Conservation (phyloP, 2,888 invertebrate species). For the Andrena chrysosceles region DNA sequence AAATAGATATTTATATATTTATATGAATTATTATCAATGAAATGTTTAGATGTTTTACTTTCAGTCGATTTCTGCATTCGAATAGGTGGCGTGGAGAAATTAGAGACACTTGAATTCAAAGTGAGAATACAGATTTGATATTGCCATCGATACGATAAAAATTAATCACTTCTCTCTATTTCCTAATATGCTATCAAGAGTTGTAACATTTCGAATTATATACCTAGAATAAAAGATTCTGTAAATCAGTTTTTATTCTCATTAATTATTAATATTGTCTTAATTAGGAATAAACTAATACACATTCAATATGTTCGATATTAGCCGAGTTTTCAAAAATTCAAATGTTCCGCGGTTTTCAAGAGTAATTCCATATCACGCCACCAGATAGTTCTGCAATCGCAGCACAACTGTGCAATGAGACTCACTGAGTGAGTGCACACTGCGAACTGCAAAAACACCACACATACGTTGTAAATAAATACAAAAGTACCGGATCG, state of each 20-base stretch:
- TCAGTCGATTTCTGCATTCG: constrained; percentile 7
- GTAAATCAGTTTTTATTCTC: constrained; percentile 3
- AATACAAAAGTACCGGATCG: neutral
- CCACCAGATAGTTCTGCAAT: constrained; percentile 13
- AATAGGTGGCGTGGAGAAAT: neutral
- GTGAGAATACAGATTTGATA: constrained; percentile 12
- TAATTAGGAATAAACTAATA: neutral
- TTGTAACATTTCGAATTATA: constrained; percentile 25
- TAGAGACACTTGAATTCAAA: constrained; percentile 7
- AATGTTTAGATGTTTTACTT: constrained; percentile 23
- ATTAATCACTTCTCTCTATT: neutral
- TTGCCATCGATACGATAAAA: neutral
- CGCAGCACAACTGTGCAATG: neutral
- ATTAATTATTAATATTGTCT: constrained; percentile 4
- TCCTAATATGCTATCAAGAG: neutral
- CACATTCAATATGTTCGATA: neutral
- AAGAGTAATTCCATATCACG: neutral
- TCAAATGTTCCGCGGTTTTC: neutral
- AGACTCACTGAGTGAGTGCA: too few species aligned
- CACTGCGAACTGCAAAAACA: neutral
- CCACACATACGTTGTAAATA: neutral
- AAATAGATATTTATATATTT: constrained; percentile 31
- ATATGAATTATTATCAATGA: constrained; percentile 17
- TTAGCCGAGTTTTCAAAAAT: neutral
- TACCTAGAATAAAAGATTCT: constrained; percentile 34